Percentiles rank a stretch among this genome's conserved stretches.
Conservation (phyloP, 1,140 invertebrate genomes). For the Psix sp. region DNA sequence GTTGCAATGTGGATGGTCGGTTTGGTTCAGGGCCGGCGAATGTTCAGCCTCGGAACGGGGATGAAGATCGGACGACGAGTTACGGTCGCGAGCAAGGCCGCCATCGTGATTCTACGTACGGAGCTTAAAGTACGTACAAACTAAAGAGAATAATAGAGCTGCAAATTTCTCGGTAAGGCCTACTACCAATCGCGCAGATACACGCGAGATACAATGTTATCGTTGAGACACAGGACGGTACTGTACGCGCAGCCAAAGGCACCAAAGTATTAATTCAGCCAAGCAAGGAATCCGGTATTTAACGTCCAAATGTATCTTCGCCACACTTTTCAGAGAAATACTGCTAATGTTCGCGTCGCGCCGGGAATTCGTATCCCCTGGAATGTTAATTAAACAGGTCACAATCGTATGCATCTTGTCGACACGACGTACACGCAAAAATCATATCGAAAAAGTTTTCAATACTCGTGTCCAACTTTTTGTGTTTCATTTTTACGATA, state of each 20-base stretch:
- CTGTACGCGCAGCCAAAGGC: slow-evolving; percentile 48
- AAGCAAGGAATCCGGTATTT: slow-evolving; percentile 51
- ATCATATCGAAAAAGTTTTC: too few relatives aligned
- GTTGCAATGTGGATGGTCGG: slow-evolving; percentile 59
- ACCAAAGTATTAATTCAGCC: slow-evolving; percentile 52
- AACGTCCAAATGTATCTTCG: slow-evolving; percentile 56
- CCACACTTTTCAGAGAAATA: slow-evolving; percentile 55
- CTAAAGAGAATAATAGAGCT: slow-evolving; percentile 64
- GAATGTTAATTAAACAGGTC: slow-evolving; percentile 55
- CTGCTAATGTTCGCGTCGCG: slow-evolving; percentile 44
- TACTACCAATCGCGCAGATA: slow-evolving; percentile 60
- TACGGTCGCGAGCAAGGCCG: slow-evolving; percentile 70
- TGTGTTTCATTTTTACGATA: too few relatives aligned
- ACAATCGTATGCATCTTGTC: slow-evolving; percentile 50
- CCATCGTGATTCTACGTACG: slow-evolving; percentile 66
- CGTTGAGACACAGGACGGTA: slow-evolving; percentile 53
- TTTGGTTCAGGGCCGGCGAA: slow-evolving; percentile 67
- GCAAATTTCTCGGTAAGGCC: slow-evolving; percentile 65
- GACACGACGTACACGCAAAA: slow-evolving; percentile 38
- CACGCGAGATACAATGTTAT: slow-evolving; percentile 62
- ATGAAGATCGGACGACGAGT: slow-evolving; percentile 65
- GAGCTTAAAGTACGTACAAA: slow-evolving; percentile 63
- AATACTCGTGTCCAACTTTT: too few relatives aligned
- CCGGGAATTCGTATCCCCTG: slow-evolving; percentile 41
- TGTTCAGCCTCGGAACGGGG: slow-evolving; percentile 61